phyloP scores from a whole-genome alignment of 2,113 vertebrate species.

The Hippocampus guttulatus region DNA sequence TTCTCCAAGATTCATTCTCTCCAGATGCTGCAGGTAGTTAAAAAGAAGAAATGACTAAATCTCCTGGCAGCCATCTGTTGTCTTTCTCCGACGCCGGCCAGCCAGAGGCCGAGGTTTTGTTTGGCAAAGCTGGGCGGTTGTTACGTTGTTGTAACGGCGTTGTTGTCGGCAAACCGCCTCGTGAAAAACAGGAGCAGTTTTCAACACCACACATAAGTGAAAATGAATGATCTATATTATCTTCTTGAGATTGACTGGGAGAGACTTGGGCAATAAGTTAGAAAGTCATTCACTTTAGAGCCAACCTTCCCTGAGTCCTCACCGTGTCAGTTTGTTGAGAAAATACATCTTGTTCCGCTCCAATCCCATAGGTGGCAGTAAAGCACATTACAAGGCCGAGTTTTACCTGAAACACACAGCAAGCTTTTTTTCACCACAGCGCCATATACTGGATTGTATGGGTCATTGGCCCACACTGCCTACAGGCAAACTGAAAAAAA shows the following conservation, averaged over 20 bases:
- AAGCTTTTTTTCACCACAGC: background rate
- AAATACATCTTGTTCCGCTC: background rate
- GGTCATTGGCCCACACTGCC: background rate
- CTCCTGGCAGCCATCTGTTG: conserved; percentile 45
- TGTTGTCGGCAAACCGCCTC: conserved; percentile 17
- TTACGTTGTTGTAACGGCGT: conserved; percentile 25
- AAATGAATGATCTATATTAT: conserved; percentile 35
- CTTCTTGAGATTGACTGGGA: background rate
- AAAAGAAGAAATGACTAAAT: conserved; percentile 35
- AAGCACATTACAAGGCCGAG: background rate
- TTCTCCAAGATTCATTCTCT: conserved; percentile 33
- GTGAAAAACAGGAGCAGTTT: conserved; percentile 7
- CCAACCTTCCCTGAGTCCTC: background rate
- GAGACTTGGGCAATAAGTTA: background rate
- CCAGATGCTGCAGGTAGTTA: conserved; percentile 18
- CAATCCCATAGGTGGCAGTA: background rate
- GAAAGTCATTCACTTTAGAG: background rate
- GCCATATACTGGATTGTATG: background rate
- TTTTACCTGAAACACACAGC: background rate
- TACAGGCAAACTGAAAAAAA: background rate
- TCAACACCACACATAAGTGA: conserved; percentile 33
- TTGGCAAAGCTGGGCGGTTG: conserved; percentile 28
- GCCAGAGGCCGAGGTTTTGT: conserved; percentile 13
- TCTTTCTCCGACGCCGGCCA: conserved; percentile 27
- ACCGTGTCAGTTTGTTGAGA: background rate